phyloP scores from a whole-genome alignment of 2,888 invertebrate species.

The Hypselothyrea guttata region DNA sequence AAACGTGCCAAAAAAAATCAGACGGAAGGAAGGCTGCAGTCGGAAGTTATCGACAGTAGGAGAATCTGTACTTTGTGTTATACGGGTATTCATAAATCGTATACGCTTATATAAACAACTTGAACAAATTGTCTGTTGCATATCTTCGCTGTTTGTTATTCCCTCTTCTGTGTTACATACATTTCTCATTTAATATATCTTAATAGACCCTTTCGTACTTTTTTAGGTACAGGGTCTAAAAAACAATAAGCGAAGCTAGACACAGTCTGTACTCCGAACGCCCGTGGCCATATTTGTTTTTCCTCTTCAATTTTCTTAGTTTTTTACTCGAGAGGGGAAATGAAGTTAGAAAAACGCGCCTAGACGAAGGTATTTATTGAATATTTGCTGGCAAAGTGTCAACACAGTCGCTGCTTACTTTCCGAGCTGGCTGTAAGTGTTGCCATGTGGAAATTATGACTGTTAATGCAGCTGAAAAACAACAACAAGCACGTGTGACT shows the following conservation, averaged over 20 bases:
- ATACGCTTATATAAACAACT: too few relatives aligned
- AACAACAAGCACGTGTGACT: conserved; percentile 65
- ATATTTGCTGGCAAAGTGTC: neutral
- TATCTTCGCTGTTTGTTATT: too few relatives aligned
- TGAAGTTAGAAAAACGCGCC: conserved; percentile 20
- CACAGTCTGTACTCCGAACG: conserved; percentile 33
- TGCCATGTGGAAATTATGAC: conserved; percentile 73
- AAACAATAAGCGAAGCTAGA: conserved; percentile 13
- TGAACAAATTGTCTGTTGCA: too few relatives aligned
- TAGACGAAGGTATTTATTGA: neutral
- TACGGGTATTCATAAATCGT: too few relatives aligned
- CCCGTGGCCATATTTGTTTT: conserved; percentile 72
- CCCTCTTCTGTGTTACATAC: too few relatives aligned
- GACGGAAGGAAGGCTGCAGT: too few relatives aligned
- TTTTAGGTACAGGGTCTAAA: too few relatives aligned
- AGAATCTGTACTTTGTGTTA: too few relatives aligned
- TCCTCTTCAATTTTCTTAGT: conserved; percentile 75
- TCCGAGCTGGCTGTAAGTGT: conserved; percentile 31
- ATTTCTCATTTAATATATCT: too few relatives aligned
- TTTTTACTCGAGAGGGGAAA: neutral
- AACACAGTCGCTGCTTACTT: conserved; percentile 8
- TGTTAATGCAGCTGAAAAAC: conserved; percentile 60
- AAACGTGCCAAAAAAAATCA: conserved; percentile 29
- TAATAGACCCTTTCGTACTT: too few relatives aligned
- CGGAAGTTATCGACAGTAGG: too few relatives aligned